phyloP scores from a whole-genome alignment of 2,113 vertebrate genomes.

The Peucedramus taeniatus region DNA sequence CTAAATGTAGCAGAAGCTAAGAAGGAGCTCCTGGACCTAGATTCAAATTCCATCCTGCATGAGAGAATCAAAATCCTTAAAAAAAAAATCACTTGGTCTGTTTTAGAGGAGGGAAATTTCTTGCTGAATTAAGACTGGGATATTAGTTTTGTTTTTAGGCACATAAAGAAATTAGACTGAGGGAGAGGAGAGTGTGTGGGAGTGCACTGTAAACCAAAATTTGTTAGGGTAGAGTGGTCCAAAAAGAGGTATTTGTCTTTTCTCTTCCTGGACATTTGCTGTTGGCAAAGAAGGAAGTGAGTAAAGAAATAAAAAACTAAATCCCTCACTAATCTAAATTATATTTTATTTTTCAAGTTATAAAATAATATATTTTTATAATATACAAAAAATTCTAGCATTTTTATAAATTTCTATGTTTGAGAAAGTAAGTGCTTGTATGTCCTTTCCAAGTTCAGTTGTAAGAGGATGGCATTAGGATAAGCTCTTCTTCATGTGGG shows the following conservation, averaged over 20 bases:
- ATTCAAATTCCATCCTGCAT: neutral
- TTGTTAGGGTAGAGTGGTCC: neutral
- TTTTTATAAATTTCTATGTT: neutral
- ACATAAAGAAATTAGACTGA: neutral
- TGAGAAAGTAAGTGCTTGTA: neutral
- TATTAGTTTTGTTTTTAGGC: neutral
- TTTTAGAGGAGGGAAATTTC: neutral
- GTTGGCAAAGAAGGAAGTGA: neutral
- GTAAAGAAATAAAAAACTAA: neutral
- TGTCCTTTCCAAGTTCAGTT: neutral
- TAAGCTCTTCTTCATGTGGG: neutral
- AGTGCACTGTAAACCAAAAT: neutral
- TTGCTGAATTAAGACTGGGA: neutral
- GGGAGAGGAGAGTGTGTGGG: accelerated
- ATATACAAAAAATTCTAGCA: neutral
- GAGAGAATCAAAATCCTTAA: neutral
- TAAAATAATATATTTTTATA: neutral
- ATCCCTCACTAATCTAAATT: neutral
- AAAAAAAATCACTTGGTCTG: neutral
- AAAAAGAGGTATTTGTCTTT: neutral
- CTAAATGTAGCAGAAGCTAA: neutral
- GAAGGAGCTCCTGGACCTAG: neutral
- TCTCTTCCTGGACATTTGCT: neutral
- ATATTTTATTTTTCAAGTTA: neutral
- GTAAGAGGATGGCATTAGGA: neutral